Evolutionary conservation across 2,113 vertebrate genomes (phyloP), one percentile per base, ranked within the genome.

Genomic region (Xenopus tropicalis): DNA sequence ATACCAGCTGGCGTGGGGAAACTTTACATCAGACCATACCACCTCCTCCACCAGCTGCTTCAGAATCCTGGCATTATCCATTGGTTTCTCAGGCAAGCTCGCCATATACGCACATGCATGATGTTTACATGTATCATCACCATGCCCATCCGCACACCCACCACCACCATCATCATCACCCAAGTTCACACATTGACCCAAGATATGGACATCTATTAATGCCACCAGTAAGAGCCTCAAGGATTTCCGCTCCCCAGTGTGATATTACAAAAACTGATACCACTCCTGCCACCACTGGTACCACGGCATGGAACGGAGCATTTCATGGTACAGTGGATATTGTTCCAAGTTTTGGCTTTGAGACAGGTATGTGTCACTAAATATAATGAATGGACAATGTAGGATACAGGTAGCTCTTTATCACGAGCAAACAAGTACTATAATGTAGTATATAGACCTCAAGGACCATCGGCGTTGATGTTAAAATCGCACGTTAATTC

Each of bases 1-100:
- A 93, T 72, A 76, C 85, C 73, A 82, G 92, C 69, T 99, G 97
- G 97, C 88, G 94, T 0, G 92, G 93, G 74, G 95, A 95, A 0
- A 23, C 90, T 71, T 88, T 98, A 14, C 88, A 92, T 77, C 96
- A 96, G 85, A 85, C 90, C 79, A 87, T 89, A 80, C 88, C 94
- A 0, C 83, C 91, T 5, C 84, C 94, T 65, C 74, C 91, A 37
- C 83, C 93, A 0, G 69, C 90, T 0, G 85, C 90, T 17, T 82
- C 94, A 0, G 96, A 99, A 61, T 89, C 93, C 76, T 99, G 97
- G 97, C 91, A 90, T 69, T 99, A 98, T 81, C 90, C 93, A 65
- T 87, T 99, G 80, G 92, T 89, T 81, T 89, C 92, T 81, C 95
- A 96, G 87, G 91, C 92, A 84, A 86, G 90, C 67, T 85, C 93